Base-by-base conservation (phyloP, 2,113 vertebrate genomes). In the Elaphurus davidianus region DNA sequence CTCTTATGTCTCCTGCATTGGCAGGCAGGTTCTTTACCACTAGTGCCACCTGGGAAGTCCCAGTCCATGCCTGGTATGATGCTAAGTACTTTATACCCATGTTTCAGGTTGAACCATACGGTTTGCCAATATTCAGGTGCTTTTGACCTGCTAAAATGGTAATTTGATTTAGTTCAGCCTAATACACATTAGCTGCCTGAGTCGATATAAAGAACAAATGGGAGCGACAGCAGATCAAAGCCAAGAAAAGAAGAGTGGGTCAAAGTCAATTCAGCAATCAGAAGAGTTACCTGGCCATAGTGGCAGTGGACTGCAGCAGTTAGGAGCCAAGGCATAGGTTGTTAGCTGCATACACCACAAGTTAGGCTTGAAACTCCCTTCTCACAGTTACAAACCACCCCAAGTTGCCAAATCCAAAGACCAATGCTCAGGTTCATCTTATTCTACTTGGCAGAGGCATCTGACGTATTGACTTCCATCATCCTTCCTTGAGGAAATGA, bases 261-360 rank as follows among this genome's bases (percentile, higher is more conserved):
- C 0, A 0, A 28, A 33, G 1, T 93, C 84, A 15, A 9, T 17
- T 86, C 55, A 47, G 67, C 23, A 7, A 1, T 8, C 87, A 79
- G 54, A 60, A 45, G 17, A 10, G 7, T 45, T 45, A 1, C 12
- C 16, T 5, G 21, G 60, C 7, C 57, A 45, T 0, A 5, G 45
- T 2, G 25, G 43, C 7, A 7, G 54, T 2, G 40, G 54, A n/a
- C 0, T 14, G 0, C 10, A 11, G 40, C 15, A 25, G 78, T 16
- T 14, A 50, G 62, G 57, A 50, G 36, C 4, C 25, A 21, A 25
- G 7, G n/a, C n/a, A 45, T 19, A 71, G 28, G 16, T 45, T 25
- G 81, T n/a, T 3, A 55, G 79, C 54, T 36, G 2, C 3, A 16
- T 17, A 17, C 1, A 7, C 4, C 25, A 28, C 8, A 27, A n/a